Base-by-base conservation (phyloP, 2,113 vertebrate species). In the Halcyon senegalensis region DNA sequence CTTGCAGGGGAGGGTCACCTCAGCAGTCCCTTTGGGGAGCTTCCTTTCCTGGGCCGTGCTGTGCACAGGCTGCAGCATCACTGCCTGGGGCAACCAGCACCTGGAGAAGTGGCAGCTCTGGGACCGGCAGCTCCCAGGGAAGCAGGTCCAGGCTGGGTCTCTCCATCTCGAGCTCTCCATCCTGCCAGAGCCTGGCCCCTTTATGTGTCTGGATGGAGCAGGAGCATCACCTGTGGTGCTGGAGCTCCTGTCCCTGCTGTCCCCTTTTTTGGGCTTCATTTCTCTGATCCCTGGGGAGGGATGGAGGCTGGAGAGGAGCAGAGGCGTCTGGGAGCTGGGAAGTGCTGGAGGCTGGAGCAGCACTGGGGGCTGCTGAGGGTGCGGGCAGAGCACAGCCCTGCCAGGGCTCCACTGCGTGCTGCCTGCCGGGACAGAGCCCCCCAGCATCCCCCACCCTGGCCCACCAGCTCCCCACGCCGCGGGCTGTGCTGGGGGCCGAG, bases 401-500 rank as follows among this genome's bases (percentile, higher is more conserved):
- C 35, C 55, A 8, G 28, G 31, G 20, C 63, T 56, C 15, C 2
- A 11, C 9, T 4, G 23, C 21, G 16, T 18, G 80, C 58, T 35
- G 19, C 41, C 51, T 17, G 67, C 58, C 15, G 5, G 20, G 19
- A 27, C 27, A 5, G 16, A 50, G 4, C 39, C 48, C 84, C 13
- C 1, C 7, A 2, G 50, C 13, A 20, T 7, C 39, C 64, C 16
- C 31, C 51, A 9, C 28, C 44, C 18, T 16, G 1, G 1, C 19
- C 51, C 33, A 4, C 1, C 3, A 28, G 21, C 28, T 11, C 41
- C 39, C 41, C 0, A 2, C 3, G 2, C n/a, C 1, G 1, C 6
- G 16, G 35, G 23, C 56, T 31, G 1, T 19, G n/a, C 85, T 4
- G 2, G 24, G 25, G 41, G n/a, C 67, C 1, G 7, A 41, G 23